Evolutionary conservation across 2,888 invertebrate species (phyloP).

Genomic region (Patella depressa): DNA sequence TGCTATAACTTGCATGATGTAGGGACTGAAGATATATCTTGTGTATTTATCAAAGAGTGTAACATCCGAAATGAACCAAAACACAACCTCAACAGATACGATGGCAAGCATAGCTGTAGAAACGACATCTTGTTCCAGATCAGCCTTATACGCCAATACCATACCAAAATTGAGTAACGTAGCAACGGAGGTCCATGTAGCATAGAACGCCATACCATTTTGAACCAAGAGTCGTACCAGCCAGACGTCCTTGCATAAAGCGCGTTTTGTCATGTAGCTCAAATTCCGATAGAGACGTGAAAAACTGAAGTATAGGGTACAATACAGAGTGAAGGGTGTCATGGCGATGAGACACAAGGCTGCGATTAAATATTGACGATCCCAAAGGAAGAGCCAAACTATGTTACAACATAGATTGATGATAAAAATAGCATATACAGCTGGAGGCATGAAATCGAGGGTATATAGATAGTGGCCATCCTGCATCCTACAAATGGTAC

Average conservation of each 20-base stretch:
- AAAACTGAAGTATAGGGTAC: slow-evolving; percentile 50
- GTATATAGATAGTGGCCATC: neutral
- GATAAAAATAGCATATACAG: neutral
- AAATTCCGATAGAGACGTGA: slow-evolving; percentile 50
- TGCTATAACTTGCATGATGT: slow-evolving; percentile 54
- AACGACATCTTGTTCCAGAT: slow-evolving; percentile 33
- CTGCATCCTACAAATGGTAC: neutral
- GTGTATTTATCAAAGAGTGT: slow-evolving; percentile 56
- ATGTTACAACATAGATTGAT: slow-evolving; percentile 39
- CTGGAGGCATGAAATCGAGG: neutral
- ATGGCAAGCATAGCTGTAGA: slow-evolving; percentile 53
- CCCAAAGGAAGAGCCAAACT: slow-evolving; percentile 63
- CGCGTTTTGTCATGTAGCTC: slow-evolving; percentile 37
- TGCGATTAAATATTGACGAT: slow-evolving; percentile 48
- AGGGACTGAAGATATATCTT: slow-evolving; percentile 58
- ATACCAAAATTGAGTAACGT: slow-evolving; percentile 59
- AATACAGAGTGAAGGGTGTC: slow-evolving; percentile 48
- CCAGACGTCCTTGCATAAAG: slow-evolving; percentile 55
- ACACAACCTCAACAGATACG: slow-evolving; percentile 49
- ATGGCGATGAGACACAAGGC: slow-evolving; percentile 45
- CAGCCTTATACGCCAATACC: slow-evolving; percentile 46
- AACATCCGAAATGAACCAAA: slow-evolving; percentile 60
- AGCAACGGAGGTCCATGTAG: slow-evolving; percentile 62
- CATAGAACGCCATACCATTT: slow-evolving; percentile 65
- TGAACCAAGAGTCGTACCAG: slow-evolving; percentile 61